Base-by-base conservation (phyloP, 2,797 vertebrate species). In the Manis crassicaudata region DNA sequence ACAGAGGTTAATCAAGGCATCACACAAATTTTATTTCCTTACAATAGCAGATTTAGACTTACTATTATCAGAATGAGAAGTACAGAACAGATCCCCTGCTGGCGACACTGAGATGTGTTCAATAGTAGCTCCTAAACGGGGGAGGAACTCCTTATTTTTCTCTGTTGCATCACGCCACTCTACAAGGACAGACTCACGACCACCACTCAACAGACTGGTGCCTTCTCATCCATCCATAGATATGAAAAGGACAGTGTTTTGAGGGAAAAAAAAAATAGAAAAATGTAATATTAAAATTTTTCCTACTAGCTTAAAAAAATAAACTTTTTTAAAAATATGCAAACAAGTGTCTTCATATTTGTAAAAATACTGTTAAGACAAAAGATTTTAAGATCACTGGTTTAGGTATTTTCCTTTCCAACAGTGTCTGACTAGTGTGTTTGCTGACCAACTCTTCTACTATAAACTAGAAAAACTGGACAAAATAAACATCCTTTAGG, bases 41-140 rank as follows among this genome's bases (percentile, higher is more conserved):
- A 68, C 2, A 14, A 6, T 2, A 62, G 46, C 35, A n/a, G 73
- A 32, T 12, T 32, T 2, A 46, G 58, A 23, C 99, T 99, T 99
- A 99, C 99, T 99, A 98, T 99, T 99, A 98, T 99, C 99, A 1
- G 98, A 97, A 96, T 99, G 99, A 8, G 99, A 98, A 2, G 99
- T 99, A 85, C 99, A 99, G 97, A 98, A 99, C 32, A 99, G 98
- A 0, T 98, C 37, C 1, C 99, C 99, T 0, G 99, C 99, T 0
- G 99, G 98, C 0, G 99, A 99, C 56, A 99, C 98, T 0, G 98
- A 95, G 88, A 99, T 98, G 88, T 99, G 99, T 54, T 99, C 98
- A 85, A 99, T 99, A 56, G 99, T 97, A 1, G 98, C 99, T 4
- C 99, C 99, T 77, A 99, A 93, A 2, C 99, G 99, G 7, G 99